Percentiles rank a stretch among this genome's conserved stretches.
These are phyloP conservation scores for Charadrius vociferus DNA, from an alignment of 2,113 vertebrate genomes.

Conservation along the genomic window DNA sequence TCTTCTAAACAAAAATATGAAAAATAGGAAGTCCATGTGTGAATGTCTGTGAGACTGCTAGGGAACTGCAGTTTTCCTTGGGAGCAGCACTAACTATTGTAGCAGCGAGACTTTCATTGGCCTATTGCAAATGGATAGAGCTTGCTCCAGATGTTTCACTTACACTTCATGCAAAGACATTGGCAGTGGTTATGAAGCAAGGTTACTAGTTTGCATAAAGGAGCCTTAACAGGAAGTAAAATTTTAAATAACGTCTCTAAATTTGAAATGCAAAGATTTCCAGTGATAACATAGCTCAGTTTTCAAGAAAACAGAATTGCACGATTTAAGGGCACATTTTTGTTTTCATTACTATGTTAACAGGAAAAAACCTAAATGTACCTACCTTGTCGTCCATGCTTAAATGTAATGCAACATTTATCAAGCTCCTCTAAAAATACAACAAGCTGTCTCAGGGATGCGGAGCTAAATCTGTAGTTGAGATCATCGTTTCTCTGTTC, in stretches of 20 bases:
- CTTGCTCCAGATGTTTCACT: neutral
- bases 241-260: neutral
- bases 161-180: neutral
- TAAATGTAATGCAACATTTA: conserved; percentile 57
- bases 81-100: neutral
- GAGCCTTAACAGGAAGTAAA: neutral
- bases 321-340: neutral
- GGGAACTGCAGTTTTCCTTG: neutral
- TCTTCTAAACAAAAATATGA: neutral
- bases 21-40: neutral
- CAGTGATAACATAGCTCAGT: neutral
- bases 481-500: conserved; percentile 34
- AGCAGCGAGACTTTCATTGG: neutral
- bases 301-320: neutral
- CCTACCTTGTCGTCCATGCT: neutral
- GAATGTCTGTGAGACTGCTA: neutral
- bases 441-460: conserved; percentile 35
- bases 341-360: neutral
- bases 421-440: conserved; percentile 61
- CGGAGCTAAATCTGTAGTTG: conserved; percentile 59
- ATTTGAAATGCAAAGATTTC: conserved; percentile 28
- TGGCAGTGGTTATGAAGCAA: neutral
- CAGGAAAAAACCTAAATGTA: neutral
- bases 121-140: neutral
- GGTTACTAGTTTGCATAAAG: neutral